Percentiles rank a stretch among this genome's conserved stretches.
Evolutionary conservation across 2,113 vertebrate species (phyloP).

Genomic region (Sebastes fasciatus): DNA sequence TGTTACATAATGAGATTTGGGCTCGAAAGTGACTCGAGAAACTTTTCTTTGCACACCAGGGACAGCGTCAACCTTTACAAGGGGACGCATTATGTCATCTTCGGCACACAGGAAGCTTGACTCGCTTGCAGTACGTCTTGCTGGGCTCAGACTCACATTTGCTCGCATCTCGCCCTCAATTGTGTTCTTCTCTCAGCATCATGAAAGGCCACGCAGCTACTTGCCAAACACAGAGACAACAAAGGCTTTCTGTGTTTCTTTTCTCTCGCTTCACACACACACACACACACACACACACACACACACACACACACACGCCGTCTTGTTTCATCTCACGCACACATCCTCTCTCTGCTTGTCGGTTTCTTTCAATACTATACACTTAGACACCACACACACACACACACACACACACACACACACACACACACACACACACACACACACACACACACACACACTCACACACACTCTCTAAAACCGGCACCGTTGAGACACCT

Average conservation of each 20-base stretch:
- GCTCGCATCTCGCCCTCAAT: not conserved
- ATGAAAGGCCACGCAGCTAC: conserved; percentile 39
- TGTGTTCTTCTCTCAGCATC: conserved; percentile 21
- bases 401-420: too few species aligned
- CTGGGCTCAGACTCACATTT: conserved; percentile 18
- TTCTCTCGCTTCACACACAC: conserved; percentile 13
- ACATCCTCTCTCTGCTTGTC: conserved; percentile 3
- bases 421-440: not conserved
- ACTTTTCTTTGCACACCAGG: not conserved
- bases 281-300: conserved; percentile 11
- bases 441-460: not conserved
- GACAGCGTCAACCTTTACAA: conserved; percentile 28
- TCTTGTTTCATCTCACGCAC: conserved; percentile 11
- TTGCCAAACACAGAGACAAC: conserved; percentile 37
- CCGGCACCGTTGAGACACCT: conserved; percentile 52
- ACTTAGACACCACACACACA: not conserved
- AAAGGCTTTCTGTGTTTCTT: conserved; percentile 19
- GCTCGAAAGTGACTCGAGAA: not conserved
- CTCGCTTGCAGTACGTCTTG: not conserved
- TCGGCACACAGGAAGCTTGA: conserved; percentile 5
- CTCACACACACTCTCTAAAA: conserved; percentile 7
- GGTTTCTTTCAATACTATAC: conserved; percentile 15
- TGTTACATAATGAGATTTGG: conserved; percentile 1
- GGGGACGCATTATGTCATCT: conserved; percentile 21
- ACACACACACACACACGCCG: conserved; percentile 5